Conservation (phyloP, 2,797 vertebrate genomes). For the Okamejei kenojei region DNA sequence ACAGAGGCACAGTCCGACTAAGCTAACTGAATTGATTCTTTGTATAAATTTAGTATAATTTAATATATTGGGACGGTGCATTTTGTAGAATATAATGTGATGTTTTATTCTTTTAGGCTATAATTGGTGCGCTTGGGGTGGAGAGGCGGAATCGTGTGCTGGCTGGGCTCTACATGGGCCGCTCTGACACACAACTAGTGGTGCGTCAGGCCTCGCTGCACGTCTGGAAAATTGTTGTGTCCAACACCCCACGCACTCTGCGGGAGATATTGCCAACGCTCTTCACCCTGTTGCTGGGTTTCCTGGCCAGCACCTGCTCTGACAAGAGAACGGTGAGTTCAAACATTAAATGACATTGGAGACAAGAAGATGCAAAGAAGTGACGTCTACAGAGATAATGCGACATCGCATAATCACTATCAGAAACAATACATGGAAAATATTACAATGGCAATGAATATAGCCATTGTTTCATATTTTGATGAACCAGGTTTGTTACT, state of each 20-base stretch:
- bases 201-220: conserved; percentile 94
- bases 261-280: conserved; percentile 92
- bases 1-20: neutral
- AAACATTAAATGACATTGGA: neutral
- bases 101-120: conserved; percentile 63
- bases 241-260: conserved; percentile 91
- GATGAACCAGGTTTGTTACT: too few species aligned
- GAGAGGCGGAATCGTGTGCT: conserved; percentile 90
- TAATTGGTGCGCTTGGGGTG: conserved; percentile 81
- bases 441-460: too few species aligned
- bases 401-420: too few species aligned
- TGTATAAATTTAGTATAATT: neutral
- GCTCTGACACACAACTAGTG: conserved; percentile 91
- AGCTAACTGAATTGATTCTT: neutral
- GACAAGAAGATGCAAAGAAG: neutral
- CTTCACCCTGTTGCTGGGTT: conserved; percentile 85
- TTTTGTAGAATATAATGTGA: neutral
- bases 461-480: too few species aligned
- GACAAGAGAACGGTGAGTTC: conserved; percentile 86
- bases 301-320: conserved; percentile 88
- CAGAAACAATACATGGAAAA: neutral
- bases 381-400: neutral
- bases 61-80: neutral
- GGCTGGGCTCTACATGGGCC: conserved; percentile 96
- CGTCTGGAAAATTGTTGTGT: conserved; percentile 97